Evolutionary conservation across 2,888 invertebrate species (phyloP), one percentile per base, ranked within the genome.

Genomic region (Hemicrepidius hirtus): DNA sequence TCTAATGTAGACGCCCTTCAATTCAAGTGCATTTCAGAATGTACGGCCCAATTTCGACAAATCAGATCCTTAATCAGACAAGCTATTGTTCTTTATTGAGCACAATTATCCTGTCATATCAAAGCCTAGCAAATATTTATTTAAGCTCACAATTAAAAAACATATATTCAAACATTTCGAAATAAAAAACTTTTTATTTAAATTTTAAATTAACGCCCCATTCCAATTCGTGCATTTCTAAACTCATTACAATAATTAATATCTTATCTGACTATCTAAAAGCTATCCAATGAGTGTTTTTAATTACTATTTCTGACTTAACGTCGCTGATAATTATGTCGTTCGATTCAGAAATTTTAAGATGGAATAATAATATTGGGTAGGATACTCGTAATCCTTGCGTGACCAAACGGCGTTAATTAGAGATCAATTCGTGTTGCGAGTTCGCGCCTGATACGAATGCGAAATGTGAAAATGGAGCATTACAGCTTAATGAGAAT

Each of bases 391-490:
- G 21, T 50, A 20, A 32, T 35, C 53, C 18, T 65, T n/a, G 68
- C 68, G 68, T 68, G 68, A 68, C 60, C 18, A 60, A 68, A 40
- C 37, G 24, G 60, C 68, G 60, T 68, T 60, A 68, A 60, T 68
- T 68, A 60, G 64, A 50, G 64, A 53, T 35, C 50, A 53, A 60
- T 60, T 53, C 64, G 64, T 53, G 64, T 65, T 53, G 50, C 53
- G 49, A 59, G 60, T 68, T 68, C 49, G 60, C 60, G 68, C 60
- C 68, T 68, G 68, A 37, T 60, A 24, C 49, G 49, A 59, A 50
- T 55, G 37, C 40, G 24, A 53, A 65, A 65, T 46, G 44, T 24
- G 64, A 65, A 65, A 65, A 65, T 65, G 64, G 64, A 65, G 32
- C 64, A 65, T 65, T 65, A 53, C 64, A 53, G 13, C 64, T 65